Evolutionary conservation across 2,113 vertebrate species (phyloP), one percentile per base, ranked within the genome.

Genomic region (Thamnophis sirtalis): DNA sequence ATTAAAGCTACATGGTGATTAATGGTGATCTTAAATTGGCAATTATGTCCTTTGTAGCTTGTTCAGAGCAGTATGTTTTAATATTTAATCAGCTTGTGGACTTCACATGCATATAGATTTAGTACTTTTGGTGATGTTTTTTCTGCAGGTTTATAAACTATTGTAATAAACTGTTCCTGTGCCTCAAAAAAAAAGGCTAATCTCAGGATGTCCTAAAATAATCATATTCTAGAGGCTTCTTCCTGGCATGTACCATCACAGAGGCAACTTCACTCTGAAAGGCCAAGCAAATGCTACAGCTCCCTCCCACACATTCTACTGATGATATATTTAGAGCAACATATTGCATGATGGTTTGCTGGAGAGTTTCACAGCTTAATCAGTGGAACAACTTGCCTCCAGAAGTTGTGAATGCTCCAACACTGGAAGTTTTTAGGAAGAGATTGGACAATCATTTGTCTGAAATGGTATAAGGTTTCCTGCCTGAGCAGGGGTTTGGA

Each of bases 1-100:
- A 24, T 92, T 94, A 92, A 89, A 95, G 28, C 95, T 87, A 94
- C 93, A 63, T 63, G 60, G 9, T 0, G 9, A 63, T 63, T 63
- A 43, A 43, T 43, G 43, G 43, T 43, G 43, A 43, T 63, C 26
- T 60, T 60, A 63, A 63, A 11, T 26, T 26, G 9, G 26, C 24
- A 63, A 28, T 63, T 26, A 63, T 63, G 1, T 63, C 60, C 60
- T 28, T 63, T 63, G 24, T 63, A 63, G 60, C 60, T 63, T 28
- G 26, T 63, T 63, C 60, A 63, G 26, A 63, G 26, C 9, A 63
- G 26, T 28, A 26, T 63, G 60, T 26, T 63, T 63, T 63, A 28
- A 60, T 60, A 24, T 60, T 26, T 60, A 60, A 26, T 26, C 58
- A 8, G 26, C 24, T 60, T 2, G 7, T 26, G 9, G 24, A 26